Evolutionary conservation across 2,113 vertebrate genomes (phyloP), one percentile per base, ranked within the genome.

Genomic region (Engraulis encrasicolus): DNA sequence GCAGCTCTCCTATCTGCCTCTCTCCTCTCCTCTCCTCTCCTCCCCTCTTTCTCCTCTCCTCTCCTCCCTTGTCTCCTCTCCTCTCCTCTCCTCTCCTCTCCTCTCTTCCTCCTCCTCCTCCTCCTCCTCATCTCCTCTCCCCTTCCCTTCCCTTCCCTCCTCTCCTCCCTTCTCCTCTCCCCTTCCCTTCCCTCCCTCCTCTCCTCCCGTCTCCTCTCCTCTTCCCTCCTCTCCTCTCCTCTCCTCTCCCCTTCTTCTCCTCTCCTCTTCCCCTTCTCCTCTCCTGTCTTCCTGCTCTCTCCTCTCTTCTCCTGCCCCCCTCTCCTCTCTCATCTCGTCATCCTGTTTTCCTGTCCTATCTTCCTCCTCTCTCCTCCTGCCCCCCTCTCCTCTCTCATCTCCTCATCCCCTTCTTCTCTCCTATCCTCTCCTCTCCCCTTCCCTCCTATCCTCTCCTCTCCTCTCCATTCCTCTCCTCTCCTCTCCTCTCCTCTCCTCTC

Each of bases 381-480:
- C 79, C 40, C 45, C 77, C 36, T 15, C 84, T 48, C 80, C 23
- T 54, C 27, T 36, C 78, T 50, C 12, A 31, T 17, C 31, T 18
- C 14, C 50, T 27, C 84, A 37, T 52, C 74, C 45, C 27, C 80
- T 48, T n/a, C 31, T 17, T 2, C 31, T 14, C 14, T 45, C 9
- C 3, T 27, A 17, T 12, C 12, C 17, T 12, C 1, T 27, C 23
- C 2, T 2, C 4, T 27, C 66, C 15, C 58, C n/a, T n/a, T n/a
- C 23, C 23, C 1, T 36, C 66, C 2, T 14, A 2, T 5, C 66
- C 40, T 45, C 40, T 19, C 66, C 23, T 79, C 31, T 37, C 78
- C 45, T 18, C 50, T 34, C 23, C n/a, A 12, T 58, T 9, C 83
- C 17, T 74, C 71, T 52, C 38, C 84, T 81, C 48, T 15, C 80